Evolutionary conservation across 2,797 vertebrate genomes (phyloP).

Genomic region (Psittacula derbiana): DNA sequence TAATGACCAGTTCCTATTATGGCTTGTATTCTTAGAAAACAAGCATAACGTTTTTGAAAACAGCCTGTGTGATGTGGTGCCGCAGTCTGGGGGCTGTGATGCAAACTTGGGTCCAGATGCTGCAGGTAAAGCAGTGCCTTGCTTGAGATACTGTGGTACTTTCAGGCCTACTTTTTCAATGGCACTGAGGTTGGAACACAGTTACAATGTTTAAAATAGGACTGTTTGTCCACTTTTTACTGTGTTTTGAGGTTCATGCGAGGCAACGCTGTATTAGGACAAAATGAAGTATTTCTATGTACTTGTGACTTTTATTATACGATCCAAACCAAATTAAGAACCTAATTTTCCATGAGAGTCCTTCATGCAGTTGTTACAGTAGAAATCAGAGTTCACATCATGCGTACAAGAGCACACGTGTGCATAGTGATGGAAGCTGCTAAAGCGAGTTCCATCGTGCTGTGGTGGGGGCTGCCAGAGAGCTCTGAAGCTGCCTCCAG

Average conservation of each 20-base stretch:
- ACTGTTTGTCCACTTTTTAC: neutral
- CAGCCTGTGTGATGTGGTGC: neutral
- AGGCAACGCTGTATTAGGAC: neutral
- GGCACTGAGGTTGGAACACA: neutral
- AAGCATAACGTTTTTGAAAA: neutral
- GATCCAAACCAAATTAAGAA: neutral
- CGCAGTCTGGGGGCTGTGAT: neutral
- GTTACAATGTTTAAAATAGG: fast-evolving
- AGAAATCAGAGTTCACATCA: neutral
- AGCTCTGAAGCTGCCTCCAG: neutral
- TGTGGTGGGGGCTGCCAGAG: neutral
- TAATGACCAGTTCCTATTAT: neutral
- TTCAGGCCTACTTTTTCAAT: neutral
- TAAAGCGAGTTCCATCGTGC: fast-evolving
- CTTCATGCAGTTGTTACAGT: neutral
- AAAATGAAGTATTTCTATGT: neutral
- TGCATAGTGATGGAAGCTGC: fast-evolving
- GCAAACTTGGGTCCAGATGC: neutral
- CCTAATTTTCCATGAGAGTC: neutral
- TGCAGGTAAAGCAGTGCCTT: neutral
- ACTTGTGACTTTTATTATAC: neutral
- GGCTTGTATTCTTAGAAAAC: neutral
- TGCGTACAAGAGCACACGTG: fast-evolving
- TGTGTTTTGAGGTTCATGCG: neutral
- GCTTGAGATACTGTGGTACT: neutral